Evolutionary conservation across 2,888 invertebrate genomes (phyloP), one percentile per base, ranked within the genome.

Genomic region (Galerucella calmariensis): DNA sequence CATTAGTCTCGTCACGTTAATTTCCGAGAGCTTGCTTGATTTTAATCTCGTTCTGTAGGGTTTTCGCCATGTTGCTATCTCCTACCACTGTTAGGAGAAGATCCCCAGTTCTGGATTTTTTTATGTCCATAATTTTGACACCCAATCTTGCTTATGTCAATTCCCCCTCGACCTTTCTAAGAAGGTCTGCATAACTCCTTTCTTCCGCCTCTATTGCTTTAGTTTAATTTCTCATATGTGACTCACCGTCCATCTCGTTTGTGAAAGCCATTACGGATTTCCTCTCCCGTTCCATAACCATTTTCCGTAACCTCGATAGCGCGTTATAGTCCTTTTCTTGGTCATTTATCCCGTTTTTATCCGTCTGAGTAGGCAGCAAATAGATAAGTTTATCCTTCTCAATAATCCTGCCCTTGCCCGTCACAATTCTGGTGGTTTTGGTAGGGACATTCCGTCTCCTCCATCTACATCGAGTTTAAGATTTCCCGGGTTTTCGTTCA

Each of bases 111-210:
- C 48, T 66, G 0, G 69, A 62, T n/a, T 59, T 69, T 20, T 58
- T 69, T 2, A 65, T 65, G 1, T 65, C 46, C 16, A 11, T 58
- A 9, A 73, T 61, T 35, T 65, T 73, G 6, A 73, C 66, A 11
- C 73, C 73, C 65, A 2, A 69, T n/a, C 2, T 66, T 35, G 35
- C 65, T 24, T 0, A 65, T 65, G 3, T 69, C 59, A n/a, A 69
- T 41, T 11, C 56, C 66, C 3, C 48, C 35, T 73, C 69, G 6
- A 73, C 73, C 16, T 56, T 46, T 27, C 35, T 73, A 0, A 73
- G 58, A 2, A 73, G 66, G 10, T 73, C 73, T 4, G 73, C 73
- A 27, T 73, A 65, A 6, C 65, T 51, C 41, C 20, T 67, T 51
- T n/a, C 35, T 16, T 27, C 56, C 16, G 41, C 61, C 14, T 27